Percentiles rank a stretch among this genome's conserved stretches.
phyloP scores from a whole-genome alignment of 2,113 vertebrate genomes.

The Ascaphus truei region DNA sequence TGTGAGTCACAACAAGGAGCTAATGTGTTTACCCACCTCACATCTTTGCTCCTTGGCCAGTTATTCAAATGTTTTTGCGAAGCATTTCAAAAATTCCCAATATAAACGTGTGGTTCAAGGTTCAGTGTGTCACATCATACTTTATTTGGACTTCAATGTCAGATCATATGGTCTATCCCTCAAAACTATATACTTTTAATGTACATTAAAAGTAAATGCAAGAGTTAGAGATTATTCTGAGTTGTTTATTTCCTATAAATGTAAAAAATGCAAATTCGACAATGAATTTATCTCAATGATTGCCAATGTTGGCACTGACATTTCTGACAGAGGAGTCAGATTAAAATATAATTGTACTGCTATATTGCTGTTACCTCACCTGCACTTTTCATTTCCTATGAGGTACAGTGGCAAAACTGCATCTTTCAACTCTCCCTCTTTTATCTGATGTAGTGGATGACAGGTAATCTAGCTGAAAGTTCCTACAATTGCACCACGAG shows the following conservation, averaged over 20 bases:
- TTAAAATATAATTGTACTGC: slow-evolving; percentile 69
- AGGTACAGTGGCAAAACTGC: slow-evolving; percentile 72
- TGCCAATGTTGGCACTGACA: slow-evolving; percentile 52
- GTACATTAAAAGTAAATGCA: no score
- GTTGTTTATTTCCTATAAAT: slow-evolving; percentile 32
- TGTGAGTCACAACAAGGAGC: no score
- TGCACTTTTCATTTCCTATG: slow-evolving; percentile 74
- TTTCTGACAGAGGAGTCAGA: slow-evolving; percentile 56
- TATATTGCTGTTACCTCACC: slow-evolving; percentile 57
- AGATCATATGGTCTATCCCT: no score
- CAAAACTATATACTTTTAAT: no score
- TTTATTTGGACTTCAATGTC: no score
- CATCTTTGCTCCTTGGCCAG: no score
- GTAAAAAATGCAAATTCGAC: slow-evolving; percentile 61
- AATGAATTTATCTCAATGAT: slow-evolving; percentile 48
- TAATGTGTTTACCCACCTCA: no score
- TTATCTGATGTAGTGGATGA: slow-evolving; percentile 97
- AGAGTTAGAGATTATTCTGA: no score
- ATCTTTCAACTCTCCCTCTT: slow-evolving; percentile 86
- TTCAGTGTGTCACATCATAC: no score
- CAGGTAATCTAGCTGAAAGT: slow-evolving; percentile 98
- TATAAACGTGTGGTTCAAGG: no score
- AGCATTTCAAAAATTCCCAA: no score
- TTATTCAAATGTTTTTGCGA: no score
- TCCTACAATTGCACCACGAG: slow-evolving; percentile 93